A percentile compares a stretch with the other conserved stretches of the same genome.
Conservation (phyloP, 2,113 vertebrate species). For the Suricata suricatta region DNA sequence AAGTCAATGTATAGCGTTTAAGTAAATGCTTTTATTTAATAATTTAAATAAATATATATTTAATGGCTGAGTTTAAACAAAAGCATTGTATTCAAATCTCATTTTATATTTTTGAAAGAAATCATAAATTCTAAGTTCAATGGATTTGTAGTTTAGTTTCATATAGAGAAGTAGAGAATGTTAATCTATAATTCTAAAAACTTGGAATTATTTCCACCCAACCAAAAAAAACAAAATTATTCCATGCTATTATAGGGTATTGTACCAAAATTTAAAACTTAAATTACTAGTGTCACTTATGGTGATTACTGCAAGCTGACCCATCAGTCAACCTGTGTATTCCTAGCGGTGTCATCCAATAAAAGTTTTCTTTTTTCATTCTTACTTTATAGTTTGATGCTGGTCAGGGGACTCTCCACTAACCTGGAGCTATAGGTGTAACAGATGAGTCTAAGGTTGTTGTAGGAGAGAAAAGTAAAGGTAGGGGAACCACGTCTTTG, state of each 20-base stretch:
- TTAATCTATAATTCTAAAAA: neutral
- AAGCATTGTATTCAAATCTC: neutral
- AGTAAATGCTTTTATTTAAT: neutral
- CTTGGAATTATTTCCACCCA: neutral
- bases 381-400: neutral
- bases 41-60: neutral
- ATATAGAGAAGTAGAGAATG: neutral
- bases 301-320: neutral
- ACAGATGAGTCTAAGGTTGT: neutral
- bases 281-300: neutral
- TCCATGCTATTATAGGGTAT: neutral
- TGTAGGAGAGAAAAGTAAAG: neutral
- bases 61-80: neutral
- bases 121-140: neutral
- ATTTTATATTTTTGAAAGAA: neutral
- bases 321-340: neutral
- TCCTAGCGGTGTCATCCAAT: neutral
- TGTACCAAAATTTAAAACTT: neutral
- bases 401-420: neutral
- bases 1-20: neutral
- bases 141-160: neutral
- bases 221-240: neutral
- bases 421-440: neutral
- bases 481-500: accelerated
- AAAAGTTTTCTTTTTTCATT: neutral